These are phyloP conservation scores for Argya squamiceps DNA, from an alignment of 2,797 vertebrate genomes.

Conservation along the genomic window DNA sequence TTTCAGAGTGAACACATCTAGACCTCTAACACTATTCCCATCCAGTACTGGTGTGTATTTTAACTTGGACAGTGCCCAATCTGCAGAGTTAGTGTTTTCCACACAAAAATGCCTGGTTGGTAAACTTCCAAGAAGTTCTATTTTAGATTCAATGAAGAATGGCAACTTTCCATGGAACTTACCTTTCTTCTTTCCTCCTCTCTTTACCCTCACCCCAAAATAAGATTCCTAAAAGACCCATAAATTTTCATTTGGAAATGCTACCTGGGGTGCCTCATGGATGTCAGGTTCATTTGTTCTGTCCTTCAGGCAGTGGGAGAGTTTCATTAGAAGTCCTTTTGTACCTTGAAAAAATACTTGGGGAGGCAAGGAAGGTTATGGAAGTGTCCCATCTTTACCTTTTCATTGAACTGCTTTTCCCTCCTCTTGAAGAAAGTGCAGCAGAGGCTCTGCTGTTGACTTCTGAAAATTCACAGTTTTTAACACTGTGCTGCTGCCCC, in stretches of 20 bases:
- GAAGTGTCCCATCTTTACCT: neutral
- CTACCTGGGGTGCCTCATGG: neutral
- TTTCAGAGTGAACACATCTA: neutral
- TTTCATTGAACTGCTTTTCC: neutral
- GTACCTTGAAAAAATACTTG: neutral
- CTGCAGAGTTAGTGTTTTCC: slow-evolving; percentile 42
- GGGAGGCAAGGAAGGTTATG: rapidly evolving
- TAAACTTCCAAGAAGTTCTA: slow-evolving; percentile 41
- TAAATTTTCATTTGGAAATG: neutral
- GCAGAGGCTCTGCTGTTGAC: neutral
- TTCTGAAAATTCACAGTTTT: neutral
- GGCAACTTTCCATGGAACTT: slow-evolving; percentile 13
- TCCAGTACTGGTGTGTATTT: slow-evolving; percentile 36
- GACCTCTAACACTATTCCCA: neutral
- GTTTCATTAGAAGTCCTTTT: neutral
- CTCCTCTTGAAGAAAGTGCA: neutral
- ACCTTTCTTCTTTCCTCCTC: neutral
- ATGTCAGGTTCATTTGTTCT: neutral
- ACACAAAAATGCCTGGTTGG: slow-evolving; percentile 46
- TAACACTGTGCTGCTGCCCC: neutral
- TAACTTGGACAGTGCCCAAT: slow-evolving; percentile 30
- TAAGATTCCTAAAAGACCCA: neutral
- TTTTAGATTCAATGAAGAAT: slow-evolving; percentile 35
- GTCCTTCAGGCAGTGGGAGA: neutral
- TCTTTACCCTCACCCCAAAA: neutral